Conservation (phyloP, 37 sponge, comb jelly and placozoan genomes). For the Axinella damicornis region DNA sequence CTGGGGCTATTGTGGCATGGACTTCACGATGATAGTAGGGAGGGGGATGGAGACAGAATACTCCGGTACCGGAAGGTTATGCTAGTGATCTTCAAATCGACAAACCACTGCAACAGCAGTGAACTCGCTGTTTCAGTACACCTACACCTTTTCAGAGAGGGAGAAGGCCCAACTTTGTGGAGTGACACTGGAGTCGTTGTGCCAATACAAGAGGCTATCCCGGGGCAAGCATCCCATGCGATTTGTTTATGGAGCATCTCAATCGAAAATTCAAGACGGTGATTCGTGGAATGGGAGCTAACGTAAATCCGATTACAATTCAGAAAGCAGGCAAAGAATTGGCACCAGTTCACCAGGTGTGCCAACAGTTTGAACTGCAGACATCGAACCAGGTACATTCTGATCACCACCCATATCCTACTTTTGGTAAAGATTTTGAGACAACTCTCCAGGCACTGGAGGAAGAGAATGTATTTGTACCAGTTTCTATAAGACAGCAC, state of each 20-base stretch:
- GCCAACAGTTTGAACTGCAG: constrained; percentile 18
- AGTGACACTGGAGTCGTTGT: neutral
- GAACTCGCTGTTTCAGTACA: no score
- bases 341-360: constrained; percentile 11
- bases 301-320: constrained; percentile 21
- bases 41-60: constrained; percentile 60
- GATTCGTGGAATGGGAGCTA: constrained; percentile 9
- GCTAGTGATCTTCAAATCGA: constrained; percentile 32
- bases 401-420: constrained; percentile 8
- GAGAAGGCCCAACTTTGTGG: no score
- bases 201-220: constrained; percentile 10
- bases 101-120: constrained; percentile 1
- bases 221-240: constrained; percentile 33
- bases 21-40: constrained; percentile 39
- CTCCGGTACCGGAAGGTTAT: constrained; percentile 42
- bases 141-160: no score
- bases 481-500: no score
- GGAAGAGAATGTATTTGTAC: constrained; percentile 13
- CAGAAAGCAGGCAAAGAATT: constrained; percentile 22
- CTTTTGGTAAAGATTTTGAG: constrained; percentile 20
- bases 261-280: constrained; percentile 17
- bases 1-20: constrained; percentile 53
- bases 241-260: constrained; percentile 34
- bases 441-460: neutral
- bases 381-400: neutral